A percentile compares a stretch with the other conserved stretches of the same genome.
Conservation (phyloP, 2,888 invertebrate genomes). For the Holacanthella duospinosa region DNA sequence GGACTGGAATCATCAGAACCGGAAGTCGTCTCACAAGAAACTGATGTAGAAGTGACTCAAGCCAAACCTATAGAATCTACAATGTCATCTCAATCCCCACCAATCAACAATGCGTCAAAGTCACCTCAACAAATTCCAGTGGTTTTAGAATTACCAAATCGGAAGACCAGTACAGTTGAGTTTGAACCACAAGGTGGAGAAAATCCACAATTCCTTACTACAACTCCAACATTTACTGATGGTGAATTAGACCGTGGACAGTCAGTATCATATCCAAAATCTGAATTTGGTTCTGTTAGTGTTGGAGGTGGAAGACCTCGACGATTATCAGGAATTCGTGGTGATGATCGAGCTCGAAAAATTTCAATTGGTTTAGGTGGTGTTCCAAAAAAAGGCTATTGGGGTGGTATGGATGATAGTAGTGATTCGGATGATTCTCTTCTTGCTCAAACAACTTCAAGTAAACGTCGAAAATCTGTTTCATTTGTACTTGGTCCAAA, state of each 20-base stretch:
- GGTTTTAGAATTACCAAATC: not conserved
- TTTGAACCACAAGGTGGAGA: not conserved
- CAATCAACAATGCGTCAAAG: too few relatives aligned
- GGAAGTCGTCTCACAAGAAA: not conserved
- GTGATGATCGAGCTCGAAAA: not conserved
- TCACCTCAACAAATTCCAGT: too few relatives aligned
- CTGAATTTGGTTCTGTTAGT: not conserved
- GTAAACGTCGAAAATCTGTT: not conserved
- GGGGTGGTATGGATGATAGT: not conserved
- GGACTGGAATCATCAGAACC: too few relatives aligned
- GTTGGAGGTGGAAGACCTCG: not conserved
- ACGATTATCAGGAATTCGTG: not conserved
- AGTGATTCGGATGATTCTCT: conserved; percentile 8
- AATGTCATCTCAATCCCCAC: too few relatives aligned
- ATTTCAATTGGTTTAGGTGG: conserved; percentile 8
- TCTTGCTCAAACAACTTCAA: not conserved
- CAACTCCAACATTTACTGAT: not conserved
- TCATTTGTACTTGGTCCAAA: not conserved
- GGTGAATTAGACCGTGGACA: not conserved
- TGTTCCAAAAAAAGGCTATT: conserved; percentile 2
- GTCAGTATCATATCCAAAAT: not conserved
- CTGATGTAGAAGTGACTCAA: not conserved
- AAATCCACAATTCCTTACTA: not conserved
- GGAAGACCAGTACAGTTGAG: too few relatives aligned
- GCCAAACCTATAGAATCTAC: not conserved